Evolutionary conservation across 2,888 invertebrate species (phyloP), one percentile per base, ranked within the genome.

Genomic region (Pseudanteris insignis): DNA sequence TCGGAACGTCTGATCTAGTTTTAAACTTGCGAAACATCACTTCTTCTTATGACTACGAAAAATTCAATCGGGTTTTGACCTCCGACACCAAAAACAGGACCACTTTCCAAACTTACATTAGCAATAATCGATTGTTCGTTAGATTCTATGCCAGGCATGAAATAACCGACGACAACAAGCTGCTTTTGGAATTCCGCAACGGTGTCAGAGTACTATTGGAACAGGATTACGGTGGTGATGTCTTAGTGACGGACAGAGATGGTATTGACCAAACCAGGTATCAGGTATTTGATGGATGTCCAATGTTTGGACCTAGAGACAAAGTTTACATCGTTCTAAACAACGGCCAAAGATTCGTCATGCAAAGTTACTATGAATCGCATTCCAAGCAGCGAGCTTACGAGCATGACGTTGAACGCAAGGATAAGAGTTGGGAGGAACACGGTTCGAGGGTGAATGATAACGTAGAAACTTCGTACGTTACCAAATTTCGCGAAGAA

Each of bases 161-260:
- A 2, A 54, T 69, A 0, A 59, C 70, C 0, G 60, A 50, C 0
- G 72, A 75, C 12, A 65, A 66, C 1, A 70, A 55, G 12, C 71
- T 75, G 5, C 74, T 71, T 41, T 65, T 78, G 2, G 72, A 77
- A 18, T 74, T 78, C 33, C 66, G 69, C 12, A 72, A 76, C 10
- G 74, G 75, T 0, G 64, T 70, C 2, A 67, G 55, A 54, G 72
- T 75, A 2, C 72, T 74, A 2, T 61, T 78, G 15, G 68, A 71
- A 11, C 69, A 77, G 55, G 48, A 55, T n/a, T 63, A 61, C 18
- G 76, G 76, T 2, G 43, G 37, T 0, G 58, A 66, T 10, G 72
- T 70, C 33, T 66, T 68, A 9, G 46, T 59, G 0, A 37, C 67
- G 0, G 67, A 63, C 15, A 5, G 15, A n/a, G 32, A 26, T 11